These are phyloP conservation scores for Thera britannica DNA, from an alignment of 2,888 invertebrate genomes.

Conservation along the genomic window DNA sequence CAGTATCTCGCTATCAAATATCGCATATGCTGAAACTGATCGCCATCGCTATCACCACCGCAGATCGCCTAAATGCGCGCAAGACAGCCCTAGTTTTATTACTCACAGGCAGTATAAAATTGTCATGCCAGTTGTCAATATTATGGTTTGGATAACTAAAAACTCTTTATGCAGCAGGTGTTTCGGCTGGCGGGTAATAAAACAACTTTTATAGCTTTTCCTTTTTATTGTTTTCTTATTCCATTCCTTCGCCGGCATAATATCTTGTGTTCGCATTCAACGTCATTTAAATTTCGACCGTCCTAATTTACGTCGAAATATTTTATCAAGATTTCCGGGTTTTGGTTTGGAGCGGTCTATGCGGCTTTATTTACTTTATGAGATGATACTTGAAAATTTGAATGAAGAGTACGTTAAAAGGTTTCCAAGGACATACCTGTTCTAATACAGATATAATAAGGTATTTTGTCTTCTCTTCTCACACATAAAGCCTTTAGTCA, in stretches of 20 bases:
- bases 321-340: slow-evolving; percentile 11
- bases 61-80: no score
- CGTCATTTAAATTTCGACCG: slow-evolving; percentile 36
- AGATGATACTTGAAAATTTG: neutral
- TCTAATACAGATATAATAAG: slow-evolving; percentile 5
- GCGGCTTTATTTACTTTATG: neutral
- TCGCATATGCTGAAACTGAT: no score
- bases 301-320: slow-evolving; percentile 30
- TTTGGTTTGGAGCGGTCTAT: neutral
- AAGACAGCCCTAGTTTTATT: neutral
- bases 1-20: no score
- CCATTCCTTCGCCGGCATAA: slow-evolving; percentile 54
- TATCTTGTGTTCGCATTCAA: slow-evolving; percentile 46
- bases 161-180: slow-evolving; percentile 75
- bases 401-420: neutral
- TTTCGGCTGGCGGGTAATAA: slow-evolving; percentile 63
- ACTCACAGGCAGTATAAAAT: slow-evolving; percentile 4
- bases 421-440: neutral
- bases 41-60: no score
- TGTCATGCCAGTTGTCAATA: slow-evolving; percentile 42
- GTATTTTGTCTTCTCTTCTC: slow-evolving; percentile 27
- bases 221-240: slow-evolving; percentile 65
- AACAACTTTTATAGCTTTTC: slow-evolving; percentile 73
- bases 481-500: slow-evolving; percentile 46
- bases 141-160: slow-evolving; percentile 57